Evolutionary conservation across 2,113 vertebrate genomes (phyloP).

Genomic region (Oreotrochilus melanogaster): DNA sequence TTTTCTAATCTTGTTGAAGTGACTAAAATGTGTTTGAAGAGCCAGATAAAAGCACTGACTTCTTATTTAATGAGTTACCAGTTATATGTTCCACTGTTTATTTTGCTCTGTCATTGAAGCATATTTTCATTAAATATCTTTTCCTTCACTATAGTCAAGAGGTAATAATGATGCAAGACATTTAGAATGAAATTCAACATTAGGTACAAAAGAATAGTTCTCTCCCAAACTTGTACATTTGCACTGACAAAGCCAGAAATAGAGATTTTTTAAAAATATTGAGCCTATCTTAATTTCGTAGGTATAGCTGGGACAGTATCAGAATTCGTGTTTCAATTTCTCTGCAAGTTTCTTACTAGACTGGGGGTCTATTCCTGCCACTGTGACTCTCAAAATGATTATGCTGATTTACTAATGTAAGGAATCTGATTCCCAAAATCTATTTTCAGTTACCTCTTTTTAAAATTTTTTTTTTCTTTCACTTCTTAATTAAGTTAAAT

Average conservation of each 20-base stretch:
- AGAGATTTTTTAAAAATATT: background rate
- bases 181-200: constrained; percentile 3
- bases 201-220: background rate
- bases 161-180: background rate
- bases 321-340: background rate
- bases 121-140: constrained; percentile 19
- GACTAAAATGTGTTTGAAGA: constrained; percentile 72
- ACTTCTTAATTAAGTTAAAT: background rate
- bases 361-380: background rate
- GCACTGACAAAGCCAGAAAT: background rate
- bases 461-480: no score
- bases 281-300: background rate
- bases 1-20: constrained; percentile 71
- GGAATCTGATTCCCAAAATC: background rate
- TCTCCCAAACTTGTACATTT: background rate
- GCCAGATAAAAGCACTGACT: constrained; percentile 57
- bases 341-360: background rate
- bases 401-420: background rate
- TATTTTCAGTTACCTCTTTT: background rate
- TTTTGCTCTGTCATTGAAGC: constrained; percentile 55
- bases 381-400: background rate
- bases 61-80: constrained; percentile 63
- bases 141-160: constrained; percentile 5
- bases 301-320: background rate
- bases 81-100: constrained; percentile 44